Evolutionary conservation across 2,888 invertebrate genomes (phyloP), one percentile per base, ranked within the genome.

Genomic region (Hydropsyche betteni): DNA sequence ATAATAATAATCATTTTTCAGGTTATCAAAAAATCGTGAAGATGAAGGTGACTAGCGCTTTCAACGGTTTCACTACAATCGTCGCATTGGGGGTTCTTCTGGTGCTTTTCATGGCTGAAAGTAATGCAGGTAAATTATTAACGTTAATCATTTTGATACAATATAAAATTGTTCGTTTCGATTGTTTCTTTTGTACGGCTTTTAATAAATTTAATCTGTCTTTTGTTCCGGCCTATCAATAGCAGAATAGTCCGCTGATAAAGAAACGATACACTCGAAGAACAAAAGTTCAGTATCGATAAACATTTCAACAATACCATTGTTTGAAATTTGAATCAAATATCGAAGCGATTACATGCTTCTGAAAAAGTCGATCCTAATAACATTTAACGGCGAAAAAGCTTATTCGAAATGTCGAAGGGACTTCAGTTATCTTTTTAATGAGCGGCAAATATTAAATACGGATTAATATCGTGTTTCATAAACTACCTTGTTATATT

Each of bases 61-160:
- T 72, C 38, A 72, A 58, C 44, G 14, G 72, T 14, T n/a, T 52
- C 24, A 58, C 72, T 16, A 72, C 55, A 4, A 72, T 72, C 58
- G 55, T 53, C 61, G 38, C 36, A 12, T 34, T 72, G 12, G 72
- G 55, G 24, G 10, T 72, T 16, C 34, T 72, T 38, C 4, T 72
- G 5, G 10, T 72, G 14, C 55, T 72, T 5, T 72, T 24, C 24
- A 12, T 72, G 36, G 53, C 72, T 38, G 36, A 61, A 61, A 33
- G 55, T 36, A 36, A n/a, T 38, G 72, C 72, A 36, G 72, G 72
- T 72, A 72, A 16, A 34, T 12, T 68, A 33, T 12, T 12, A 68
- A 10, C 24, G 24, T 24, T 61, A 36, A 64, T 64, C 10, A 36
- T 64, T 24, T 61, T 5, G 34, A 61, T 5, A 24, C 16, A 14